phyloP scores from a whole-genome alignment of 37 sponge, comb jelly and placozoan species.

The Chondrosia reniformis region DNA sequence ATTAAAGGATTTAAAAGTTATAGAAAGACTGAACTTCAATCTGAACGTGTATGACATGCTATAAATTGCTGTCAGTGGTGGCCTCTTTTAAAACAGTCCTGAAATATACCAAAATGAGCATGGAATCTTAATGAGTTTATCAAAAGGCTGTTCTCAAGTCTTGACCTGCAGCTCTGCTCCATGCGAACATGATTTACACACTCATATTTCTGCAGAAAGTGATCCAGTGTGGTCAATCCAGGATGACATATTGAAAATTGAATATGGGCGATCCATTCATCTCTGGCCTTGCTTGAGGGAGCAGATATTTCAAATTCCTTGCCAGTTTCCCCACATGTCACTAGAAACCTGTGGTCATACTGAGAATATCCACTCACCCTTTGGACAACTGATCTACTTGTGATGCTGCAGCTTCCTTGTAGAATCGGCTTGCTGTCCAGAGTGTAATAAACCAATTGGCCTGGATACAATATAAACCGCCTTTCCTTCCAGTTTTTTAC shows the following conservation, averaged over 20 bases:
- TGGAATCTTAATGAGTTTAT: too few relatives aligned
- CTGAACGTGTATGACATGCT: too few relatives aligned
- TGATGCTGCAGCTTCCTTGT: conserved; percentile 10
- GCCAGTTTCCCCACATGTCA: conserved; percentile 23
- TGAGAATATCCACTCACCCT: not conserved
- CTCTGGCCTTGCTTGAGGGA: not conserved
- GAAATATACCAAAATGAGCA: too few relatives aligned
- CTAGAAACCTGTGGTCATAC: not conserved
- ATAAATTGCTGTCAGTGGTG: too few relatives aligned
- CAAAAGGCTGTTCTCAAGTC: too few relatives aligned
- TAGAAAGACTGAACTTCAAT: too few relatives aligned
- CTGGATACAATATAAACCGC: conserved; percentile 11
- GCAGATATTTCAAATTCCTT: conserved; percentile 23
- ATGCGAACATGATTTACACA: too few relatives aligned
- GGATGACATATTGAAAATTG: not conserved
- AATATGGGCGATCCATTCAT: conserved; percentile 2
- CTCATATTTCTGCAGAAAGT: not conserved
- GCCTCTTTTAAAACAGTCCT: too few relatives aligned
- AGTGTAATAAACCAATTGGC: conserved; percentile 5
- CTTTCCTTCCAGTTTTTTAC: conserved; percentile 12
- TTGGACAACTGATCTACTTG: not conserved
- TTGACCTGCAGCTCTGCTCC: too few relatives aligned
- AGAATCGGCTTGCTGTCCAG: not conserved
- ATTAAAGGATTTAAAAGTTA: too few relatives aligned
- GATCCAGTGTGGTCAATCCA: not conserved